Evolutionary conservation across 2,888 invertebrate species (phyloP).

Genomic region (Philonicus albiceps): DNA sequence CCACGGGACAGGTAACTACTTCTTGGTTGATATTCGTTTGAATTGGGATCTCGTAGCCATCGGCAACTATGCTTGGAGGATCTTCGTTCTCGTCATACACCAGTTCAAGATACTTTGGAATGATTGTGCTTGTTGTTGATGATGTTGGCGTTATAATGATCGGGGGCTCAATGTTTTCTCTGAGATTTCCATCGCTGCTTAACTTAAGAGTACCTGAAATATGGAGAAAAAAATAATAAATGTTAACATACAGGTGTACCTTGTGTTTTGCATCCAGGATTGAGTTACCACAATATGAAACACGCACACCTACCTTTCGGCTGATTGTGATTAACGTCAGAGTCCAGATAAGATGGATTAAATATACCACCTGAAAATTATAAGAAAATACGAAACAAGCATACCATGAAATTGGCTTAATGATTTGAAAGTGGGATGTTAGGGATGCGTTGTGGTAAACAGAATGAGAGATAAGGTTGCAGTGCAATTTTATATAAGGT

Average conservation of each 20-base stretch:
- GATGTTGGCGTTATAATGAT: slow-evolving; percentile 49
- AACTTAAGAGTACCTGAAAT: slow-evolving; percentile 47
- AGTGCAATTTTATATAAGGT: background rate
- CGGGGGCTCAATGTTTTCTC: slow-evolving; percentile 50
- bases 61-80: slow-evolving; percentile 40
- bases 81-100: slow-evolving; percentile 68
- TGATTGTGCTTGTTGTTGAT: slow-evolving; percentile 44
- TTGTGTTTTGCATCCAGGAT: background rate
- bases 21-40: slow-evolving; percentile 6
- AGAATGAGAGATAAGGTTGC: background rate
- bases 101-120: slow-evolving; percentile 73
- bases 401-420: slow-evolving; percentile 43
- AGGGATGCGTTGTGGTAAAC: background rate
- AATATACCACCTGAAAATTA: slow-evolving; percentile 67
- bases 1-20: background rate
- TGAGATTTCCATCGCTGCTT: slow-evolving; percentile 37
- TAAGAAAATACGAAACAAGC: slow-evolving; percentile 57
- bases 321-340: slow-evolving; percentile 70
- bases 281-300: background rate
- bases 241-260: background rate
- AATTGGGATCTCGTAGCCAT: slow-evolving; percentile 52
- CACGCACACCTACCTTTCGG: slow-evolving; percentile 39
- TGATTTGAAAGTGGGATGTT: slow-evolving; percentile 8
- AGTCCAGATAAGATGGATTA: slow-evolving; percentile 79
- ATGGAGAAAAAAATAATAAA: background rate